Percentiles rank a stretch among this genome's conserved stretches.
phyloP scores from a whole-genome alignment of 2,113 vertebrate genomes.

The Climacteris rufus region DNA sequence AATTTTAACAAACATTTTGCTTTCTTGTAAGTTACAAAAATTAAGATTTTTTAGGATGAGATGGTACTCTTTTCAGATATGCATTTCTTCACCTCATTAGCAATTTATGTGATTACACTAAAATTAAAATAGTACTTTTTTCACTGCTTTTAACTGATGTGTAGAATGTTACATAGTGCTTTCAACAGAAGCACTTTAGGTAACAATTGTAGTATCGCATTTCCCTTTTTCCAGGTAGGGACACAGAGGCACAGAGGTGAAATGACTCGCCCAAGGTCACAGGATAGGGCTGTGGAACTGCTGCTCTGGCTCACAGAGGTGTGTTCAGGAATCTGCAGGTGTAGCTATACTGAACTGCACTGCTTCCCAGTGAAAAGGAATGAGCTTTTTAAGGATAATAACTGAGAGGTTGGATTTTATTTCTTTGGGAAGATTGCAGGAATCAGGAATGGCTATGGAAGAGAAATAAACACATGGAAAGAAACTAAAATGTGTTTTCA shows the following conservation, averaged over 20 bases:
- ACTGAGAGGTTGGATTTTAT: not conserved
- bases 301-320: not conserved
- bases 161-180: not conserved
- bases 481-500: not conserved
- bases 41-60: not conserved
- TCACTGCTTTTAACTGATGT: not conserved
- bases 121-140: not conserved
- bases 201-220: not conserved
- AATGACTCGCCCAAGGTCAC: not conserved
- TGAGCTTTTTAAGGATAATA: not conserved
- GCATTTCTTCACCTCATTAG: not conserved
- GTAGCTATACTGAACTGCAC: not conserved
- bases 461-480: not conserved
- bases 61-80: not conserved
- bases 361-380: not conserved
- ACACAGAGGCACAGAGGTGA: conserved; percentile 49
- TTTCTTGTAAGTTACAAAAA: conserved; percentile 50
- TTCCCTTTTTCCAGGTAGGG: not conserved
- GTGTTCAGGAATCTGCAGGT: not conserved
- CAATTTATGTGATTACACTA: not conserved
- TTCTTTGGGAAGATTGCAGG: not conserved
- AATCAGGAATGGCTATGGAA: not conserved
- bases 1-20: conserved; percentile 8
- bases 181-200: not conserved
- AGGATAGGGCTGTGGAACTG: not conserved